phyloP scores from a whole-genome alignment of 2,888 invertebrate species.

The Metalampra italica region DNA sequence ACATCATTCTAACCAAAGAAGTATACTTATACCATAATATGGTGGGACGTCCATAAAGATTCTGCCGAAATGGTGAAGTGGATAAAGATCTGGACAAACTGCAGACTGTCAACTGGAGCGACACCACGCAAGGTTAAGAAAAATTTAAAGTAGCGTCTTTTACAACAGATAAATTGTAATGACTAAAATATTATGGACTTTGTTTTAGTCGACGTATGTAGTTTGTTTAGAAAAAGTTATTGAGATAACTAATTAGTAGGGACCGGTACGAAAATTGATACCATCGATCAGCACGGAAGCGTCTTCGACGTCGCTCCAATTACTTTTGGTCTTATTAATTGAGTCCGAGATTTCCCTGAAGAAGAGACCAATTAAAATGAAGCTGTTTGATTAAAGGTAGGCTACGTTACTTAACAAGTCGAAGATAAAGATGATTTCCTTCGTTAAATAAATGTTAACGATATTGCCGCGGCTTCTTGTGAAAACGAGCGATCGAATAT shows the following conservation, averaged over 20 bases:
- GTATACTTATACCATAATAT: too few species aligned
- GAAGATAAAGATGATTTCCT: constrained; percentile 48
- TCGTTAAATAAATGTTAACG: constrained; percentile 48
- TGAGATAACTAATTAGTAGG: constrained; percentile 29
- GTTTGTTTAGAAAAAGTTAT: constrained; percentile 7
- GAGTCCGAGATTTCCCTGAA: constrained; percentile 47
- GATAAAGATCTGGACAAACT: too few species aligned
- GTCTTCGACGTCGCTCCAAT: constrained; percentile 44
- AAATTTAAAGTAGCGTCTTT: too few species aligned
- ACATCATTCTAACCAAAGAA: too few species aligned
- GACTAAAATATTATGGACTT: too few species aligned
- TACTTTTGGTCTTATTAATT: constrained; percentile 56
- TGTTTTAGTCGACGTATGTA: neutral
- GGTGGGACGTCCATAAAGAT: too few species aligned
- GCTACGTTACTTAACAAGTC: constrained; percentile 50
- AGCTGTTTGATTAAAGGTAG: constrained; percentile 56
- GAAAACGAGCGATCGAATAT: constrained; percentile 21
- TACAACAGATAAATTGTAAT: too few species aligned
- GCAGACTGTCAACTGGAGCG: too few species aligned
- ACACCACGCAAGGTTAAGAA: too few species aligned
- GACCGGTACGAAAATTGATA: constrained; percentile 43
- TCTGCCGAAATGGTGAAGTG: too few species aligned
- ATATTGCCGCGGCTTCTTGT: constrained; percentile 35
- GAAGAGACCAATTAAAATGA: constrained; percentile 55
- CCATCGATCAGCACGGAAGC: constrained; percentile 44